phyloP scores from a whole-genome alignment of 1,140 invertebrate species.

The Carcinoscorpius rotundicauda region DNA sequence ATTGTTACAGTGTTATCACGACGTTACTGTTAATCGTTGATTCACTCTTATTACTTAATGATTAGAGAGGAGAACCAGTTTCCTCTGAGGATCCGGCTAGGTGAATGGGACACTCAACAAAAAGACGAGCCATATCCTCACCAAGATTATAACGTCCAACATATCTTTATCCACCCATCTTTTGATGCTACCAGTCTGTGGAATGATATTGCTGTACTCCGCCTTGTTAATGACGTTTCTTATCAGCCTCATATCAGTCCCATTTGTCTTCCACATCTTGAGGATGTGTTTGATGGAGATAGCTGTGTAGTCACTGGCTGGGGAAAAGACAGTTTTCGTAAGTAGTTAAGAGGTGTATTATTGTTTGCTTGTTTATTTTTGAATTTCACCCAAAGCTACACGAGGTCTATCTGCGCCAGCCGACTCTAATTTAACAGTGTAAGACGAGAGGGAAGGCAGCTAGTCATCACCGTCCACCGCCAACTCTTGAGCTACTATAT shows the following conservation, averaged over 20 bases:
- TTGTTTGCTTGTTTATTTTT: too few species aligned
- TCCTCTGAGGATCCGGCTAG: slow-evolving; percentile 34
- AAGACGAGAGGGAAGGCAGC: too few species aligned
- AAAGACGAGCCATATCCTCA: slow-evolving; percentile 53
- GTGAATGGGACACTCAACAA: slow-evolving; percentile 67
- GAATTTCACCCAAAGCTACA: too few species aligned
- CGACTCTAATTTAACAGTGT: too few species aligned
- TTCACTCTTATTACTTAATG: too few species aligned
- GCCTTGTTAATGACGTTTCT: slow-evolving; percentile 42
- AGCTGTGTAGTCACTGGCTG: slow-evolving; percentile 61
- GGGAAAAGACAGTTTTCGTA: slow-evolving; percentile 64
- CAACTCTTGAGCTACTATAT: too few species aligned
- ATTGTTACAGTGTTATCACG: too few species aligned
- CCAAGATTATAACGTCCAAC: slow-evolving; percentile 50
- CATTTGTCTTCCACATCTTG: slow-evolving; percentile 49
- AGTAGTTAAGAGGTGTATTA: slow-evolving; percentile 10
- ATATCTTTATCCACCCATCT: slow-evolving; percentile 42
- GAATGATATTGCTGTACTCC: slow-evolving; percentile 54
- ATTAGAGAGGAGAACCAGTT: slow-evolving; percentile 9
- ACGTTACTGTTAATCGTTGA: too few species aligned
- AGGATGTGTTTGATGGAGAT: slow-evolving; percentile 19
- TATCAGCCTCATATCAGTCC: slow-evolving; percentile 52
- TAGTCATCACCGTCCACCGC: too few species aligned
- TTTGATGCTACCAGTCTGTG: slow-evolving; percentile 41
- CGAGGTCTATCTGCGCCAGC: too few species aligned